phyloP scores from a whole-genome alignment of 2,797 vertebrate species.

The Myotis vivesi region DNA sequence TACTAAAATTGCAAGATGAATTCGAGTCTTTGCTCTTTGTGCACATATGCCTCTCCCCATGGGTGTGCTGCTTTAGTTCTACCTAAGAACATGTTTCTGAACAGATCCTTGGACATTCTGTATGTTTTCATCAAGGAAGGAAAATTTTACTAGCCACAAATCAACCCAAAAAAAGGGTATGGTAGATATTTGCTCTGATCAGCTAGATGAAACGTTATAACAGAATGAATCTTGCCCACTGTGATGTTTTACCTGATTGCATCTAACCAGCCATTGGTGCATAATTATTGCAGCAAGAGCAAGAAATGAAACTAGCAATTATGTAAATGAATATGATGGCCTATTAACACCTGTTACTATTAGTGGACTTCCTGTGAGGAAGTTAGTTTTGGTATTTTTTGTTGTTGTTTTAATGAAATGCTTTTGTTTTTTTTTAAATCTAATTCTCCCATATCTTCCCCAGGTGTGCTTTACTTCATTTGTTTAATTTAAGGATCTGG shows the following conservation, averaged over 20 bases:
- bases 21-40: not conserved
- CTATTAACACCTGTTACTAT: slow-evolving; percentile 74
- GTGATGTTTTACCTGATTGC: slow-evolving; percentile 52
- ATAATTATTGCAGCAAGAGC: slow-evolving; percentile 68
- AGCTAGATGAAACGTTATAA: not conserved
- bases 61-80: not conserved
- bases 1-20: not conserved
- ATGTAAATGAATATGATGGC: slow-evolving; percentile 71
- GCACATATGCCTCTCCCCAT: not conserved
- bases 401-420: slow-evolving; percentile 71
- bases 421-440: slow-evolving; percentile 65
- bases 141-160: not conserved
- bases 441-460: slow-evolving; percentile 29
- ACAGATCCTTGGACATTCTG: not conserved
- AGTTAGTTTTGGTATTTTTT: slow-evolving; percentile 68
- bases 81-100: not conserved
- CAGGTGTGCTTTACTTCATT: slow-evolving; percentile 67
- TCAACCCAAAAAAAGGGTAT: slow-evolving; percentile 28
- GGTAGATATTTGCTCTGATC: not conserved
- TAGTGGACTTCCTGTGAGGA: slow-evolving; percentile 77
- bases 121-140: slow-evolving; percentile 72
- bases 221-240: slow-evolving; percentile 13
- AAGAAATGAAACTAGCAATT: slow-evolving; percentile 64
- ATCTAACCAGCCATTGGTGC: slow-evolving; percentile 58
- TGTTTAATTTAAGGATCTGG: slow-evolving; percentile 81